A percentile compares a stretch with the other conserved stretches of the same genome.
These are phyloP conservation scores for Bubo blakistoni DNA, from an alignment of 2,113 vertebrate species.

Conservation along the genomic window DNA sequence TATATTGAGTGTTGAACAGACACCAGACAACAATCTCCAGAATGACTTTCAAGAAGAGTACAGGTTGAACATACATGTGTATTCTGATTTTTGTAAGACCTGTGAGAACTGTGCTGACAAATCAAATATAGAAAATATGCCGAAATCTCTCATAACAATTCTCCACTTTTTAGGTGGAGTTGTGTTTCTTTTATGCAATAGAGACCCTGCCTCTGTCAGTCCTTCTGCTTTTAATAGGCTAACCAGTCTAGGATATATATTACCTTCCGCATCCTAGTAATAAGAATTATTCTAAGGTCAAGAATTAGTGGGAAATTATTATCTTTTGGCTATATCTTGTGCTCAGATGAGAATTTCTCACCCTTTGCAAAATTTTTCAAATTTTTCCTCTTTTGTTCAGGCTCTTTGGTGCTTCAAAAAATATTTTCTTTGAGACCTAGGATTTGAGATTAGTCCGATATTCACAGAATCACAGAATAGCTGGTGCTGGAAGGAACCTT, in stretches of 20 bases:
- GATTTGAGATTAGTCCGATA: not conserved
- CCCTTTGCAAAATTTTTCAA: not conserved
- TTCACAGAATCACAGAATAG: not conserved
- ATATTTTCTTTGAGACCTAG: not conserved
- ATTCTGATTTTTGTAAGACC: not conserved
- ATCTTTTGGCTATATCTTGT: not conserved
- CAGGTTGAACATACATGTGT: not conserved
- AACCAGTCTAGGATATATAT: not conserved
- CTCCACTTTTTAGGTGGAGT: not conserved
- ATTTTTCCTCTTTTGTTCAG: not conserved
- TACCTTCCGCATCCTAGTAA: not conserved
- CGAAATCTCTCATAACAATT: not conserved
- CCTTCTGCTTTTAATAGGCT: not conserved
- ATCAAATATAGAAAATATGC: not conserved
- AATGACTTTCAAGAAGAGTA: not conserved
- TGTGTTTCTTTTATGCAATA: not conserved
- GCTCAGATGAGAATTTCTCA: not conserved
- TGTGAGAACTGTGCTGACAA: not conserved
- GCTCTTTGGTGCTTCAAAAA: not conserved
- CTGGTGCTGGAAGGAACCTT: not conserved
- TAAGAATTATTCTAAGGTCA: not conserved
- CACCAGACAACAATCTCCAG: not conserved
- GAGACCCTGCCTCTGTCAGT: accelerated
- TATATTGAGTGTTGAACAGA: not conserved
- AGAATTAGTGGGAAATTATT: not conserved